phyloP scores from a whole-genome alignment of 2,797 vertebrate genomes.

The Parambassis ranga region DNA sequence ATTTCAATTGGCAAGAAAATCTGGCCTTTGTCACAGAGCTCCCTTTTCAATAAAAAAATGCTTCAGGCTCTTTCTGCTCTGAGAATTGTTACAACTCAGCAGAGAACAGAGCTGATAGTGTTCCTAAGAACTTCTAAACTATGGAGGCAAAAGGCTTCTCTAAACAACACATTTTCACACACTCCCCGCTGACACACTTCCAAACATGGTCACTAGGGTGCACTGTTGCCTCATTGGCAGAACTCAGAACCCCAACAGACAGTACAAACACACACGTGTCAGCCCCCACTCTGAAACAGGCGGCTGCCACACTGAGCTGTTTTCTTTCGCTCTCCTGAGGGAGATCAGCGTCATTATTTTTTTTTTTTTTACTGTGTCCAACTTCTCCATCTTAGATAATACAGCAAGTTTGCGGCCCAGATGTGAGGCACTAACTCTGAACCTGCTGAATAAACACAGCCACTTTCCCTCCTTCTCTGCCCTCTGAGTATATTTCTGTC shows the following conservation, averaged over 20 bases:
- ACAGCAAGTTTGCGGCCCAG: constrained; percentile 63
- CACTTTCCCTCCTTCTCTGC: constrained; percentile 58
- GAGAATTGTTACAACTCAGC: not conserved
- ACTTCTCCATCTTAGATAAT: constrained; percentile 69
- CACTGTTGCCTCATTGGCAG: constrained; percentile 49
- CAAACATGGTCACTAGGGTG: constrained; percentile 28
- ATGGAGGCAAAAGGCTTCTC: not conserved
- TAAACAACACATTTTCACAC: not conserved
- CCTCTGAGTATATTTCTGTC: constrained; percentile 19
- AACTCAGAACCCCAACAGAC: not conserved
- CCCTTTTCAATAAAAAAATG: constrained; percentile 2
- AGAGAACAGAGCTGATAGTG: not conserved
- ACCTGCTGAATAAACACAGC: constrained; percentile 36
- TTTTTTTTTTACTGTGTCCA: constrained; percentile 41
- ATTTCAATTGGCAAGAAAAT: constrained; percentile 54
- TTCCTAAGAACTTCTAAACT: not conserved
- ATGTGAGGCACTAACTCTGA: constrained; percentile 65
- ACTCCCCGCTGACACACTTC: not conserved
- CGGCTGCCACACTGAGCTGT: constrained; percentile 66
- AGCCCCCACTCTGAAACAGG: constrained; percentile 23
- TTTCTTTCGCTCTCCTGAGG: constrained; percentile 69
- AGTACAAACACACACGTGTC: constrained; percentile 3
- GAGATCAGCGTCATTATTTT: constrained; percentile 53
- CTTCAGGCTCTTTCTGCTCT: not conserved
- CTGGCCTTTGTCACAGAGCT: constrained; percentile 43